Conservation (phyloP, 2,888 invertebrate genomes). For the Ischnura elegans region DNA sequence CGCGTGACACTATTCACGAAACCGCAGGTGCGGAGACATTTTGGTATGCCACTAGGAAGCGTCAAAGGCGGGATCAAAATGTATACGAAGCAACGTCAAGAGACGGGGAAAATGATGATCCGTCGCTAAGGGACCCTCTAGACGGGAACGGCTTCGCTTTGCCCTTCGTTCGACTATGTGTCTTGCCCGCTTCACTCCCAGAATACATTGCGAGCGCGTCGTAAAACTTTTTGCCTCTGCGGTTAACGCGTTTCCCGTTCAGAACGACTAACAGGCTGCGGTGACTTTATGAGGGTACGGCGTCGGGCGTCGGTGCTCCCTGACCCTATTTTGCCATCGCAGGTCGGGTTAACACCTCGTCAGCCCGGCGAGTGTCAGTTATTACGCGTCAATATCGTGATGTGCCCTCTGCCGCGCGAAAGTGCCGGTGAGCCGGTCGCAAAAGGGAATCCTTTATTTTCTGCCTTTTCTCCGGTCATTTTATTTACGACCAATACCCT, state of each 20-base stretch:
- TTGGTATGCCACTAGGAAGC: background rate
- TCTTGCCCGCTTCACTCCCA: background rate
- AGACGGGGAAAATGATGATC: background rate
- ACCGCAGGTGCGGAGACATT: background rate
- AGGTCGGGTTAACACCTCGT: background rate
- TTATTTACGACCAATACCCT: background rate
- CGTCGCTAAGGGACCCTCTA: too few species aligned
- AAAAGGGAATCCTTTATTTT: background rate
- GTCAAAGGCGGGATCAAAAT: background rate
- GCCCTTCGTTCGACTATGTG: too few species aligned
- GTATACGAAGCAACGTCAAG: background rate
- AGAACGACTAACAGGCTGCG: background rate
- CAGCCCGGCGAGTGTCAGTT: background rate
- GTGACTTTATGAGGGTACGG: background rate
- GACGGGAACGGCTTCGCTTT: too few species aligned
- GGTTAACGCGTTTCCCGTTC: background rate
- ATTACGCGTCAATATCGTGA: background rate
- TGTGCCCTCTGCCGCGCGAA: background rate
- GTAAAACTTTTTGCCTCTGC: constrained; percentile 8
- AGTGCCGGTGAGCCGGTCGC: background rate
- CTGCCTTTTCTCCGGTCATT: background rate
- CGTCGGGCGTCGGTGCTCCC: background rate
- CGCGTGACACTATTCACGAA: background rate
- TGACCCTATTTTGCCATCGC: background rate
- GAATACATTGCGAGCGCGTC: background rate